Base-by-base conservation (phyloP, 2,888 invertebrate species). In the Micoletzkya japonica region DNA sequence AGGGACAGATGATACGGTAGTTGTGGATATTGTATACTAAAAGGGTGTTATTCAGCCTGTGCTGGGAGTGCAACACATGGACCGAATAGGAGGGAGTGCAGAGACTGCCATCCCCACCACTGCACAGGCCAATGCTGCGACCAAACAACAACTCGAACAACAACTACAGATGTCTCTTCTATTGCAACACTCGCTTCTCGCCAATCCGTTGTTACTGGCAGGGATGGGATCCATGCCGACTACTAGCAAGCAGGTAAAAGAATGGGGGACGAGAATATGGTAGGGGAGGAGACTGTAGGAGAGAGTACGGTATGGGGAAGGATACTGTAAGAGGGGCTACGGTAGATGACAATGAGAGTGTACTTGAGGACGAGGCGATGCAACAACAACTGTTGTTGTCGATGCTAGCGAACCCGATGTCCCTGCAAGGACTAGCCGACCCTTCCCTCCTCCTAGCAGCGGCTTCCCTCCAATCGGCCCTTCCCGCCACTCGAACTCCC, bases 121-220 rank as follows among this genome's bases (percentile, higher is more conserved):
- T n/a, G 54, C 76, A 10, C 36, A 66, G n/a, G 64, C 75, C 2
- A 57, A 72, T 3, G 63, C 72, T n/a, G 69, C 75, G 7, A 71
- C 71, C 17, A 66, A 74, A 71, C 74, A 78, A 37, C 63, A 73
- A 54, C 57, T 79, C 2, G 78, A 81, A 58, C 73, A 78, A 77
- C 75, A 75, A 44, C 39, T 74, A 68, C 44, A 72, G 24, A 75
- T 76, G 60, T 79, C 79, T 66, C 70, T 75, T 34, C 70, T 79
- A 54, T 70, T 77, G 49, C 77, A 76, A 32, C 78, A 78, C 58
- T 61, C 72, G 32, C 52, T 77, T 67, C 49, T 79, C 39, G 59
- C 58, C 24, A 72, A 71, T 52, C 66, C 66, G 28, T 36, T 57
- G 6, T 58, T 67, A 24, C 26, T 66, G n/a, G 39, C 39, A 34